These are phyloP conservation scores for Cephonodes hylas DNA, from an alignment of 2,888 invertebrate species.

Conservation along the genomic window DNA sequence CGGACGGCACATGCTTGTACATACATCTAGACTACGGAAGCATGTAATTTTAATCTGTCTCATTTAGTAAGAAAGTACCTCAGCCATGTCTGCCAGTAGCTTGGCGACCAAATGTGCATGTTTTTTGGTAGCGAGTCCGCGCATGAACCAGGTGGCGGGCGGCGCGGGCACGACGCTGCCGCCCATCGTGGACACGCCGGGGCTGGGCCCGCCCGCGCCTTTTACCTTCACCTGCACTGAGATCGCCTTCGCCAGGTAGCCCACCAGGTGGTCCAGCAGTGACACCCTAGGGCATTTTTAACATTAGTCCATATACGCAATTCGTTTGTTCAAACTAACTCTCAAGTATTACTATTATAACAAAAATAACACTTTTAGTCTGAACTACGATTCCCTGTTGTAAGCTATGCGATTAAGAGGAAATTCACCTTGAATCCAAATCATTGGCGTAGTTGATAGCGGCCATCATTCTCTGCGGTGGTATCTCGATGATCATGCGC, in stretches of 20 bases:
- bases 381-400: too few species aligned
- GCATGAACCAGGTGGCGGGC: constrained; percentile 89
- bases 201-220: constrained; percentile 52
- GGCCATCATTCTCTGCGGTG: constrained; percentile 90
- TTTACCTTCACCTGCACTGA: constrained; percentile 92
- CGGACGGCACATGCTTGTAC: too few species aligned
- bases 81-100: constrained; percentile 94
- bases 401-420: too few species aligned
- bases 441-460: constrained; percentile 83
- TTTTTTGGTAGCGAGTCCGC: constrained; percentile 91
- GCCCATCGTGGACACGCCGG: constrained; percentile 79
- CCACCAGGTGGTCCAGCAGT: constrained; percentile 93
- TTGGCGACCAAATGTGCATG: constrained; percentile 93
- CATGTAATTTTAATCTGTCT: too few species aligned
- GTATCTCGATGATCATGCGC: constrained; percentile 93
- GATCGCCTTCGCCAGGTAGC: constrained; percentile 94
- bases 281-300: too few species aligned
- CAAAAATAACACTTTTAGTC: too few species aligned
- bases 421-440: constrained; percentile 49
- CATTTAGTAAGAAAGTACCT: constrained; percentile 84
- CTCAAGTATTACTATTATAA: too few species aligned
- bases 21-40: too few species aligned
- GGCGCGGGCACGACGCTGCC: constrained; percentile 61
- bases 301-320: too few species aligned
- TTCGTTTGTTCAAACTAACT: too few species aligned